Base-by-base conservation (phyloP, 2,113 vertebrate species). In the Sclerurus mexicanus region DNA sequence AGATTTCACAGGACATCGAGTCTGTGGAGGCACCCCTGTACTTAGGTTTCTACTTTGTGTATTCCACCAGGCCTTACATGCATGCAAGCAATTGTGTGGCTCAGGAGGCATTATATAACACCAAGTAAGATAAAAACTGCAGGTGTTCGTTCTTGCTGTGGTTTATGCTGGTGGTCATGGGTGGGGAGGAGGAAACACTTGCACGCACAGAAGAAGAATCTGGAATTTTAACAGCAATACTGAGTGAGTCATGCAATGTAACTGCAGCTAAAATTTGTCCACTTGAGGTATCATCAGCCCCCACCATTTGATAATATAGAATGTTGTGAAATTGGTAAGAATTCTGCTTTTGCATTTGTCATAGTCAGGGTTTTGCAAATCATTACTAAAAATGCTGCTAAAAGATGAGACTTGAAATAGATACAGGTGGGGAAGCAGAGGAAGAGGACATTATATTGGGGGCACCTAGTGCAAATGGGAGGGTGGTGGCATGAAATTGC, bases 141-240 rank as follows among this genome's bases (percentile, higher is more conserved):
- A 53, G 39, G 39, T 35, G 46, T n/a, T 62, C 0, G 0, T 80
- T 73, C 39, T 85, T 72, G 44, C 52, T 55, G 39, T 33, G 20
- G 50, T 66, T 87, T 50, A 60, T 55, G 49, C 25, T 3, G 1
- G 37, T 0, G 0, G 55, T 30, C 25, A 55, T 0, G 4, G 56
- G 10, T 44, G 14, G 18, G 39, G 10, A 68, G 66, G n/a, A 78
- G 14, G 49, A 27, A 93, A 50, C 4, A 22, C 13, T 75, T 1
- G 1, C 7, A 14, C 0, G 14, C 30, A 33, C 12, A 14, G 37
- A 27, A 49, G 46, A 68, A 23, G 24, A 84, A 84, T 17, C 20
- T 58, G 44, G 19, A 6, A 33, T 53, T 58, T 69, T 33, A 80
- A 53, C 42, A 50, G 10, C 37, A 39, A 3, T 49, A 40, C 39